Evolutionary conservation across 2,888 invertebrate species (phyloP).

Genomic region (Pseudococcus viburni): DNA sequence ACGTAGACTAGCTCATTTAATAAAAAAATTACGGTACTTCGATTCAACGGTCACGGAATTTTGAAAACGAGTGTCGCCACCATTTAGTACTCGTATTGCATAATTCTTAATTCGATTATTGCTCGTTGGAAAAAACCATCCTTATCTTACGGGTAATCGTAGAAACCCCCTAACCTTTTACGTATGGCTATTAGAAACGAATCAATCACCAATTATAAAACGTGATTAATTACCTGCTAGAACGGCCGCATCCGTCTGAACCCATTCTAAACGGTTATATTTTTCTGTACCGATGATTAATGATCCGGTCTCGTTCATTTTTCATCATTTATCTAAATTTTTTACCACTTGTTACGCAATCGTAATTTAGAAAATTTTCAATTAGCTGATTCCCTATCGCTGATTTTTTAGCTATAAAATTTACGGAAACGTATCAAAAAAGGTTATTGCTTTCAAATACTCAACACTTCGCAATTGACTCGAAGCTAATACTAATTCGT

Average conservation of each 20-base stretch:
- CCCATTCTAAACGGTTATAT: conserved; percentile 36
- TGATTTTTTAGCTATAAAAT: not conserved
- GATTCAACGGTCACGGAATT: conserved; percentile 19
- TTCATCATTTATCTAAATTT: conserved; percentile 33
- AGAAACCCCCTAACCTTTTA: not conserved
- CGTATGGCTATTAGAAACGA: conserved; percentile 11
- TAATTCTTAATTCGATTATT: not conserved
- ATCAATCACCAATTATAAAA: conserved; percentile 59
- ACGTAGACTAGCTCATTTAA: not conserved
- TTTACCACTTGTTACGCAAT: not conserved
- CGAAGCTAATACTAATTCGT: not conserved
- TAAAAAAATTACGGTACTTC: conserved; percentile 27
- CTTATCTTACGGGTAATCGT: not conserved
- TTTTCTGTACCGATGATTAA: conserved; percentile 44
- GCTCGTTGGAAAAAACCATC: not conserved
- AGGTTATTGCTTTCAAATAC: not conserved
- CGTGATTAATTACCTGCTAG: conserved; percentile 60
- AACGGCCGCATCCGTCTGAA: conserved; percentile 24
- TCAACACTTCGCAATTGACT: not conserved
- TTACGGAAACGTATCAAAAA: not conserved
- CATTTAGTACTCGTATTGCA: not conserved
- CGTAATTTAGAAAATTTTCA: not conserved
- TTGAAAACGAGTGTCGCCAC: conserved; percentile 8
- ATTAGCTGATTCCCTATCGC: not conserved
- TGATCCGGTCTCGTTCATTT: conserved; percentile 37